phyloP scores from a whole-genome alignment of 2,797 vertebrate species.

The Pseudopleuronectes americanus region DNA sequence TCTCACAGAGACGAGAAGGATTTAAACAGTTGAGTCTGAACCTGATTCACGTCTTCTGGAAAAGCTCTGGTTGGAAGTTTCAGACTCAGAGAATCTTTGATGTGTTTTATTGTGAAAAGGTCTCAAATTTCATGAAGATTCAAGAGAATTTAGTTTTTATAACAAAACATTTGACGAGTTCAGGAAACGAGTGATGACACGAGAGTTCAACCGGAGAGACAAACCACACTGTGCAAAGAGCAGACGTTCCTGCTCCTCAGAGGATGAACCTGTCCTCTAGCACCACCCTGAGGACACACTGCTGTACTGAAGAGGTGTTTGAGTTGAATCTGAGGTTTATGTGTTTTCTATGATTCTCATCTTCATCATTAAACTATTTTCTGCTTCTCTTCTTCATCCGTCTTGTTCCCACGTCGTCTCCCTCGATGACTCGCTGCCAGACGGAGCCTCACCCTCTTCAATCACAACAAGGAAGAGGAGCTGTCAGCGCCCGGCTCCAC shows the following conservation, averaged over 20 bases:
- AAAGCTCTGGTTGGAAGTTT: too few relatives aligned
- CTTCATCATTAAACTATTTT: neutral
- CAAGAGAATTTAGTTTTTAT: too few relatives aligned
- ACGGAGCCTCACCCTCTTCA: conserved; percentile 47
- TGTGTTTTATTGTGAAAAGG: too few relatives aligned
- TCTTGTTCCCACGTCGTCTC: neutral
- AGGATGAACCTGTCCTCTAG: neutral
- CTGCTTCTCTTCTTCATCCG: neutral
- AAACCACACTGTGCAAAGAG: too few relatives aligned
- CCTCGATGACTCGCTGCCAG: conserved; percentile 30
- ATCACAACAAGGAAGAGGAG: conserved; percentile 74
- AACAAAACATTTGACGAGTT: too few relatives aligned
- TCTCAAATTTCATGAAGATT: too few relatives aligned
- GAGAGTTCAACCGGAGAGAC: too few relatives aligned
- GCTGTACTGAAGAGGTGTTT: neutral
- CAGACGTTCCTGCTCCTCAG: neutral
- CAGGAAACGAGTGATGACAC: too few relatives aligned
- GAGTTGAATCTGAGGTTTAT: neutral
- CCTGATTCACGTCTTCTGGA: too few relatives aligned
- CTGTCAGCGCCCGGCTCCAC: conserved; percentile 55
- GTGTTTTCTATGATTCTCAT: neutral
- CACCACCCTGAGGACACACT: neutral
- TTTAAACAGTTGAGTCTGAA: too few relatives aligned
- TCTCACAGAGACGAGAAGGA: too few relatives aligned
- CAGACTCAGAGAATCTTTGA: too few relatives aligned